A percentile compares a stretch with the other conserved stretches of the same genome.
Conservation (phyloP, 2,113 vertebrate genomes). For the Vombatus ursinus region DNA sequence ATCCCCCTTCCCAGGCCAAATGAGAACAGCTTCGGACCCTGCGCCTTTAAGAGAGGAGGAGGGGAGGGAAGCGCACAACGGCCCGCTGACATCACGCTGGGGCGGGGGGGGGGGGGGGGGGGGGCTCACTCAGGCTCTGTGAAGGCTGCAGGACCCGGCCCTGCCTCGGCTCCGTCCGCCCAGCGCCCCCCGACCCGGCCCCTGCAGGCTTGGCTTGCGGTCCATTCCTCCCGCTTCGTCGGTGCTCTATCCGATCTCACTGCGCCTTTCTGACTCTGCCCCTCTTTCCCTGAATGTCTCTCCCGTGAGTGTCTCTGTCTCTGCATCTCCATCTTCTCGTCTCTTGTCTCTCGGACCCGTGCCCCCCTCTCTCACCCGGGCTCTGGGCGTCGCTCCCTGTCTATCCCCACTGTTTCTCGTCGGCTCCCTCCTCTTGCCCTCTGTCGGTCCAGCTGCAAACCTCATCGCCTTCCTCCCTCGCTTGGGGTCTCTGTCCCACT, state of each 20-base stretch:
- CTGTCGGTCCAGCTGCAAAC: neutral
- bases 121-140: conserved; percentile 74
- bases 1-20: neutral
- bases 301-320: neutral
- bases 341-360: conserved; percentile 52
- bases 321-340: neutral
- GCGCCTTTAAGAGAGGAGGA: conserved; percentile 75
- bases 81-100: conserved; percentile 80
- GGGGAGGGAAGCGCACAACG: neutral
- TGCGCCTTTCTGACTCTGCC: conserved; percentile 22
- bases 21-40: conserved; percentile 24
- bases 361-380: neutral
- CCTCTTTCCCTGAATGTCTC: neutral
- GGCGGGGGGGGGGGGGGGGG: conserved; percentile 29
- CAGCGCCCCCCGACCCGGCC: conserved; percentile 49
- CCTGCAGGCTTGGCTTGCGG: conserved; percentile 37
- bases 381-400: neutral
- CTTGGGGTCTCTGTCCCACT: conserved; percentile 7
- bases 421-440: neutral
- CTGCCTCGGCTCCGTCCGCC: conserved; percentile 66
- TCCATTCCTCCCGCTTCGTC: neutral
- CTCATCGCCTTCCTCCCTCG: neutral
- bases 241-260: conserved; percentile 20
- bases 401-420: neutral
- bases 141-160: conserved; percentile 74